Percentiles rank a stretch among this genome's conserved stretches.
phyloP scores from a whole-genome alignment of 2,888 invertebrate species.

The Drosophila subsilvestris region DNA sequence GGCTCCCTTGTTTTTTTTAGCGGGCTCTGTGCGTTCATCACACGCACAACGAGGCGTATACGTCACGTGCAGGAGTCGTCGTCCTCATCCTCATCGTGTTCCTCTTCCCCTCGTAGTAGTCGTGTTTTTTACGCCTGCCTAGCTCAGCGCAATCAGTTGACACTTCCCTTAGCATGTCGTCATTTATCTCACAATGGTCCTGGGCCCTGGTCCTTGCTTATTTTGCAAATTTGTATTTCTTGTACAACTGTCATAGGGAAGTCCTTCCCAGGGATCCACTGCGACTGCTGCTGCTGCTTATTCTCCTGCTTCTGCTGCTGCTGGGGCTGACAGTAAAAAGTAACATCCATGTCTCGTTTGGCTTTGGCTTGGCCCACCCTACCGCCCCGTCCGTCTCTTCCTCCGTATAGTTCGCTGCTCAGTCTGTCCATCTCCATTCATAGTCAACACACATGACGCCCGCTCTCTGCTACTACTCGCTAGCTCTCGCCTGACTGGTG shows the following conservation, averaged over 20 bases:
- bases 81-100: background rate
- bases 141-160: slow-evolving; percentile 79
- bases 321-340: slow-evolving; percentile 62
- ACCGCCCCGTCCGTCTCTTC: slow-evolving; percentile 12
- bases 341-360: slow-evolving; percentile 63
- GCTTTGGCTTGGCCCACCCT: slow-evolving; percentile 17
- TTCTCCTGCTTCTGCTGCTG: slow-evolving; percentile 15
- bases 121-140: slow-evolving; percentile 70
- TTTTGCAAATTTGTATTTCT: slow-evolving; percentile 79
- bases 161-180: slow-evolving; percentile 78
- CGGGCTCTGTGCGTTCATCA: slow-evolving; percentile 42
- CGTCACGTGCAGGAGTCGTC: slow-evolving; percentile 70
- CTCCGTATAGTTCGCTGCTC: slow-evolving; percentile 3
- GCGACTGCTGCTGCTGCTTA: slow-evolving; percentile 7
- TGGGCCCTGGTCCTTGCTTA: slow-evolving; percentile 61
- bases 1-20: background rate
- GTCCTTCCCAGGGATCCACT: slow-evolving; percentile 33
- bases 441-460: slow-evolving; percentile 41
- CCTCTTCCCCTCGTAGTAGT: slow-evolving; percentile 7
- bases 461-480: slow-evolving; percentile 8
- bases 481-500: slow-evolving; percentile 53
- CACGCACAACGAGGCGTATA: slow-evolving; percentile 77
- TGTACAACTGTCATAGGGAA: slow-evolving; percentile 73
- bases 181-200: slow-evolving; percentile 69
- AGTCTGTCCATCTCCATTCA: slow-evolving; percentile 44